These are phyloP conservation scores for Bettongia penicillata DNA, from an alignment of 2,113 vertebrate species.

Conservation along the genomic window DNA sequence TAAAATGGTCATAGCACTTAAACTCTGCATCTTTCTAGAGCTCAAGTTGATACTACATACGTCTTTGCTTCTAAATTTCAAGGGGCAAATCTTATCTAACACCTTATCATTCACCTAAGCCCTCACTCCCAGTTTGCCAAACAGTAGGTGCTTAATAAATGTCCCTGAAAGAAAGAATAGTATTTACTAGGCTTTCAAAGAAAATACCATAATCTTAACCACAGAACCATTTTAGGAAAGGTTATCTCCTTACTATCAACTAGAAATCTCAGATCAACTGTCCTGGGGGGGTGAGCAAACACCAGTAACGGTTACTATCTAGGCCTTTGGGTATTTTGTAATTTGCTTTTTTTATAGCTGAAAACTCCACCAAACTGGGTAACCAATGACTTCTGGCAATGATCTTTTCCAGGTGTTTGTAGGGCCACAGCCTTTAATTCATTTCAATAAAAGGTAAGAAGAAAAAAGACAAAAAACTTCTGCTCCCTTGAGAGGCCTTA, in stretches of 20 bases:
- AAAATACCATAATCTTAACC: neutral
- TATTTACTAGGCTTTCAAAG: neutral
- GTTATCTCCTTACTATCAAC: neutral
- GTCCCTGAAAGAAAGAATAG: neutral
- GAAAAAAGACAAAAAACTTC: constrained; percentile 33
- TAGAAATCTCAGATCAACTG: neutral
- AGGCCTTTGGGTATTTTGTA: neutral
- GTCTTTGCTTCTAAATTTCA: neutral
- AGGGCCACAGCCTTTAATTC: constrained; percentile 7
- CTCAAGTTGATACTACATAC: neutral
- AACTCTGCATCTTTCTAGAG: neutral
- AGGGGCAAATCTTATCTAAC: too few species aligned
- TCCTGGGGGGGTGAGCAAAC: neutral
- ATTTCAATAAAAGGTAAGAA: constrained; percentile 32
- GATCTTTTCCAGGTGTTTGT: neutral
- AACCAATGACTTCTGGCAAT: neutral
- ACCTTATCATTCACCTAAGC: neutral
- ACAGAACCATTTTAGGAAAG: constrained; percentile 16
- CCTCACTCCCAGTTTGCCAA: neutral
- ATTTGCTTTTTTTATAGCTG: neutral
- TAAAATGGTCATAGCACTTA: too few species aligned
- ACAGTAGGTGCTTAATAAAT: neutral
- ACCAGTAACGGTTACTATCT: neutral
- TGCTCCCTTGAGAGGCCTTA: neutral
- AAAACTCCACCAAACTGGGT: neutral